phyloP scores from a whole-genome alignment of 2,113 vertebrate species.

The Plecotus auritus region DNA sequence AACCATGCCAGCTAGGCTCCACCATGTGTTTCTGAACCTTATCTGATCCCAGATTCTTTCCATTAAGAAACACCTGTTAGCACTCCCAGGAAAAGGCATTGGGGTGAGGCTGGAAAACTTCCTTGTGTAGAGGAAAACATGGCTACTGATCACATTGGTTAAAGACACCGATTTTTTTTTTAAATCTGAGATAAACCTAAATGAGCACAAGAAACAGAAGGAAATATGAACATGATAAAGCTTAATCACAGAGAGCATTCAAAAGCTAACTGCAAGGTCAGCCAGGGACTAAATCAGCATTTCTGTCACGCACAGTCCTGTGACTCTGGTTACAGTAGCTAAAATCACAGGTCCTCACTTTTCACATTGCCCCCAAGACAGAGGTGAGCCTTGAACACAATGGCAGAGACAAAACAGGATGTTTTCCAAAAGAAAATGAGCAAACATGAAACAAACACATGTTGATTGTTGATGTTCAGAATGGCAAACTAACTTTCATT shows the following conservation, averaged over 20 bases:
- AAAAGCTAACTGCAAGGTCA: neutral
- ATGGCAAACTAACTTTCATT: neutral
- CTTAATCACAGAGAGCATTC: no score
- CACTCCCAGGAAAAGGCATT: rapidly evolving
- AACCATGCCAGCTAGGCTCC: neutral
- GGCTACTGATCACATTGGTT: neutral
- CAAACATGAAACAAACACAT: neutral
- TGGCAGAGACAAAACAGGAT: no score
- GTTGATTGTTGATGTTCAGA: no score
- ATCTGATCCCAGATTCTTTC: neutral
- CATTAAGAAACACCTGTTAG: neutral
- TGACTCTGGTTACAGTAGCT: neutral
- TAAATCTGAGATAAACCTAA: neutral
- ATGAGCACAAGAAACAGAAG: neutral
- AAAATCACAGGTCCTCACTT: neutral
- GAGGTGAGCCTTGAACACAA: neutral
- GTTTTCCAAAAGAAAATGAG: neutral
- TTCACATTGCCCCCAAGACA: neutral
- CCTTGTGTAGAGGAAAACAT: neutral
- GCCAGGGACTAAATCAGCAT: neutral
- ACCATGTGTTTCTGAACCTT: neutral
- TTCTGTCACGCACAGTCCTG: rapidly evolving
- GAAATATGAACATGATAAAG: no score
- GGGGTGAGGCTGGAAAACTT: neutral
- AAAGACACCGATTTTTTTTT: neutral